These are phyloP conservation scores for Threskiornis aethiopicus DNA, from an alignment of 2,797 vertebrate genomes.

Conservation along the genomic window DNA sequence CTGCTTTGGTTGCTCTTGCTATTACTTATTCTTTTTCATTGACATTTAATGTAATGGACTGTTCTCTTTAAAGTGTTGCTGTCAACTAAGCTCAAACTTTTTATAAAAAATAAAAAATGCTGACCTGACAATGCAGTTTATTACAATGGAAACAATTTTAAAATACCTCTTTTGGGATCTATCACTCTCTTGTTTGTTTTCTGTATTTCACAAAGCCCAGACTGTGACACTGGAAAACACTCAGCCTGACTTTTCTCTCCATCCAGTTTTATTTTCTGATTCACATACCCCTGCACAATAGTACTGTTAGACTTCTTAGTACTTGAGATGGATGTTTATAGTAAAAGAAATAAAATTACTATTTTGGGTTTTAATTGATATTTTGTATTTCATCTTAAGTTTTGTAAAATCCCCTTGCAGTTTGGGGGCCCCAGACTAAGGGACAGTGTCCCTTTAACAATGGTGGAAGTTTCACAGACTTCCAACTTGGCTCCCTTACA, in stretches of 20 bases:
- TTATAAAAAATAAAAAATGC: background rate
- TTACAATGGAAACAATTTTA: background rate
- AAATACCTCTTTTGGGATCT: background rate
- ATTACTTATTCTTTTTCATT: background rate
- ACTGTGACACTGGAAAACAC: background rate
- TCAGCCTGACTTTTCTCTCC: background rate
- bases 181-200: background rate
- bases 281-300: background rate
- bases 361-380: background rate
- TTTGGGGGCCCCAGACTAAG: background rate
- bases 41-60: background rate
- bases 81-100: background rate
- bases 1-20: constrained; percentile 29
- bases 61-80: constrained; percentile 1
- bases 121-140: background rate
- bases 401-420: background rate
- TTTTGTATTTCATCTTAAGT: background rate
- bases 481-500: constrained; percentile 52
- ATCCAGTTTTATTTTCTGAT: background rate
- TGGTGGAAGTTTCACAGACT: constrained; percentile 49
- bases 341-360: background rate
- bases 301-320: background rate
- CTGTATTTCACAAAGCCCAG: background rate
- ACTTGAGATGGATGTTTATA: background rate
- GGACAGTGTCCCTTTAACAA: constrained; percentile 51